phyloP scores from a whole-genome alignment of 2,113 vertebrate genomes.

The Myxocyprinus asiaticus region DNA sequence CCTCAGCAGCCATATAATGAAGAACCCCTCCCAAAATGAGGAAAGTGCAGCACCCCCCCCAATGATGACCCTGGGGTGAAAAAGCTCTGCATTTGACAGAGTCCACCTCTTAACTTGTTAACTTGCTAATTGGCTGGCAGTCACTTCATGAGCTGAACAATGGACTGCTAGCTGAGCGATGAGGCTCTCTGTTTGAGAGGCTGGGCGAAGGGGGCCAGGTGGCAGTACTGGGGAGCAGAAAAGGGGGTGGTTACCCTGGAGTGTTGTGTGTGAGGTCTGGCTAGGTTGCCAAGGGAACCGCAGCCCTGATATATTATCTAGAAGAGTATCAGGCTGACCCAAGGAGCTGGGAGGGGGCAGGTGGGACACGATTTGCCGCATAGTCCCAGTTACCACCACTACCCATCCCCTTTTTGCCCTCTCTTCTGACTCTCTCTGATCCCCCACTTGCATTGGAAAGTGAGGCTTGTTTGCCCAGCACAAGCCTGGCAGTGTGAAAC shows the following conservation, averaged over 20 bases:
- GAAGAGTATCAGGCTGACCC: constrained; percentile 70
- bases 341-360: constrained; percentile 43
- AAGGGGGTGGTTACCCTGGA: constrained; percentile 59
- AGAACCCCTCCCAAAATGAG: constrained; percentile 44
- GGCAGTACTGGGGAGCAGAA: constrained; percentile 64
- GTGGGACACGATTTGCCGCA: constrained; percentile 35
- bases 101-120: constrained; percentile 69
- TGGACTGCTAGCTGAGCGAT: constrained; percentile 64
- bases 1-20: constrained; percentile 47
- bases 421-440: constrained; percentile 38
- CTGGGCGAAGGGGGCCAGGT: constrained; percentile 62
- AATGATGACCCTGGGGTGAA: constrained; percentile 60
- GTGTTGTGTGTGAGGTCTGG: constrained; percentile 71
- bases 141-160: constrained; percentile 66
- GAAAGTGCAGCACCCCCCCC: constrained; percentile 40
- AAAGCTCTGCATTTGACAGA: constrained; percentile 66
- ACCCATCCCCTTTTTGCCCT: constrained; percentile 30
- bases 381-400: constrained; percentile 42
- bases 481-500: constrained; percentile 52
- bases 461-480: constrained; percentile 55
- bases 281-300: constrained; percentile 70
- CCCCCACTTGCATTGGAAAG: constrained; percentile 43
- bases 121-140: constrained; percentile 66
- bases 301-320: constrained; percentile 73
- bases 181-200: constrained; percentile 58